A percentile compares a stretch with the other conserved stretches of the same genome.
These are phyloP conservation scores for Xanthia icteritia DNA, from an alignment of 2,888 invertebrate genomes.

Conservation along the genomic window DNA sequence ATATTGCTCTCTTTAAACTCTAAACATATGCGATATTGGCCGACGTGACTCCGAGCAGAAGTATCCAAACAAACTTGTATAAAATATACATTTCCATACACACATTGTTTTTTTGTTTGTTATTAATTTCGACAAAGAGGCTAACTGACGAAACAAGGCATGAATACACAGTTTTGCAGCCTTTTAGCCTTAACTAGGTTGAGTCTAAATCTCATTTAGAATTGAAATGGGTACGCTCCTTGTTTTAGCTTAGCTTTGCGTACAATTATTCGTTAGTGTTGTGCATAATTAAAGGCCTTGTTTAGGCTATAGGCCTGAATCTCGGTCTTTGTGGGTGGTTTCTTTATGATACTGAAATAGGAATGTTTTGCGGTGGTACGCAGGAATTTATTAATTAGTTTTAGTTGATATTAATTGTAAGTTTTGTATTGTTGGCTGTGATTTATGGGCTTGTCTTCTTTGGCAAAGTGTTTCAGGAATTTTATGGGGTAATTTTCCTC, in stretches of 20 bases:
- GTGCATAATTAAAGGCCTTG: conserved; percentile 47
- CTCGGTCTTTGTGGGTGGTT: conserved; percentile 19
- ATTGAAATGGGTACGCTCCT: conserved; percentile 47
- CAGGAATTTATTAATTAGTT: conserved; percentile 51
- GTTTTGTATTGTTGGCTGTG: conserved; percentile 24
- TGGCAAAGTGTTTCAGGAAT: background rate
- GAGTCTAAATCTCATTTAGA: conserved; percentile 60
- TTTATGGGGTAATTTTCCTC: background rate
- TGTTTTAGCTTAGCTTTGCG: conserved; percentile 18
- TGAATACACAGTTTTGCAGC: conserved; percentile 37
- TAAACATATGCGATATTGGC: conserved; percentile 23
- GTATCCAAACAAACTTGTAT: conserved; percentile 16
- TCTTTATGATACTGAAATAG: conserved; percentile 36
- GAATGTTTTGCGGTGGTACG: background rate
- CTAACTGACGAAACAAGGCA: conserved; percentile 40
- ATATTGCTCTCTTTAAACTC: conserved; percentile 32
- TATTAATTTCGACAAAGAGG: conserved; percentile 59
- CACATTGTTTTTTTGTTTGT: conserved; percentile 51
- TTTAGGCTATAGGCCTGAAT: conserved; percentile 39
- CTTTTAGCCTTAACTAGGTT: conserved; percentile 46
- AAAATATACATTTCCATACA: conserved; percentile 35
- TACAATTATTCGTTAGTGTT: conserved; percentile 45
- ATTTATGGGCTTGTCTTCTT: conserved; percentile 22
- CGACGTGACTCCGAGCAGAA: conserved; percentile 41
- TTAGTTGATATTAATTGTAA: conserved; percentile 42